Evolutionary conservation across 2,888 invertebrate species (phyloP).

Genomic region (Oscheius sp.): DNA sequence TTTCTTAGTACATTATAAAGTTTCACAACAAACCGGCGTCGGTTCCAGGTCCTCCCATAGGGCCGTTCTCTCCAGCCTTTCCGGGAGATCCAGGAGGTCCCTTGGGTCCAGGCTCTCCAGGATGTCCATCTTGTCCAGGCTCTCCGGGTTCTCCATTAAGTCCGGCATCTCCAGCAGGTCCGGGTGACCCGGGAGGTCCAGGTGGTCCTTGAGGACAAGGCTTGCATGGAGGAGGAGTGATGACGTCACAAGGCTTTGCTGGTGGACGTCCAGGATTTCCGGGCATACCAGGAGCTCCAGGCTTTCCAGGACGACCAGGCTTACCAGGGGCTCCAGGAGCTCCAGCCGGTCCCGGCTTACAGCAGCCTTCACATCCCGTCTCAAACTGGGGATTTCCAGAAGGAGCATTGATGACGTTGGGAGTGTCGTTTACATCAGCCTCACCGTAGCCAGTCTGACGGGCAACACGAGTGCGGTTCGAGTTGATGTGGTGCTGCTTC

Average conservation of each 20-base stretch:
- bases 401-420: conserved; percentile 2
- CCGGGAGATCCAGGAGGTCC: conserved; percentile 59
- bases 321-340: conserved; percentile 58
- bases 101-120: conserved; percentile 55
- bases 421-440: conserved; percentile 10
- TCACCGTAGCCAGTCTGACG: conserved; percentile 49
- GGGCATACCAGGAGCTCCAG: conserved; percentile 47
- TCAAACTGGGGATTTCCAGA: conserved; percentile 46
- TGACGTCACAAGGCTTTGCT: conserved; percentile 59
- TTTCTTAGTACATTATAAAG: too few relatives aligned
- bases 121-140: conserved; percentile 49
- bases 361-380: conserved; percentile 52
- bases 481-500: conserved; percentile 39
- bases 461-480: conserved; percentile 49
- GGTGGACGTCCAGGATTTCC: conserved; percentile 62
- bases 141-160: conserved; percentile 55
- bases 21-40: conserved; percentile 27
- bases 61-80: conserved; percentile 50
- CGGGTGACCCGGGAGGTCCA: conserved; percentile 40
- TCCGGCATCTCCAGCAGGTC: conserved; percentile 44
- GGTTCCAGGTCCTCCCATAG: conserved; percentile 52
- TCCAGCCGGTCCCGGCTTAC: conserved; percentile 53
- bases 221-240: conserved; percentile 52
- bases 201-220: conserved; percentile 48
- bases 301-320: conserved; percentile 51